These are phyloP conservation scores for Podilymbus podiceps DNA, from an alignment of 2,113 vertebrate species.

Conservation along the genomic window DNA sequence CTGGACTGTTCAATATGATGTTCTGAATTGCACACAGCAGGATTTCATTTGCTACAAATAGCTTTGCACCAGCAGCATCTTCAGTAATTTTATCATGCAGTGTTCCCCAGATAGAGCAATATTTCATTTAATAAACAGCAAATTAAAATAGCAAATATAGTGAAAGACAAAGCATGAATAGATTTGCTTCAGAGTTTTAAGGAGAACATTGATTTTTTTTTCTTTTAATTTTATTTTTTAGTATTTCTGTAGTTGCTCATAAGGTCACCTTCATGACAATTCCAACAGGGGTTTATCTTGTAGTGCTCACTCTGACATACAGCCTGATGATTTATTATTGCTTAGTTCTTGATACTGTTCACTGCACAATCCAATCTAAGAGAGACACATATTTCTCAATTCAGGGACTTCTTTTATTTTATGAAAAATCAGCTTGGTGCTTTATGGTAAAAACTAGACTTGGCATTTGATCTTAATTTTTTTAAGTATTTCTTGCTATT, in stretches of 20 bases:
- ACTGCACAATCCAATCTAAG: conserved; percentile 87
- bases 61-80: conserved; percentile 66
- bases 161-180: conserved; percentile 39
- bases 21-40: conserved; percentile 70
- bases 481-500: conserved; percentile 46
- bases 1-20: conserved; percentile 65
- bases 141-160: conserved; percentile 67
- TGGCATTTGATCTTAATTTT: conserved; percentile 68
- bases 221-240: conserved; percentile 36
- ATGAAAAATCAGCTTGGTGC: conserved; percentile 77
- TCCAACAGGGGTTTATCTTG: conserved; percentile 77
- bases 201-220: conserved; percentile 18
- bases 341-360: conserved; percentile 84
- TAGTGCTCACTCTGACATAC: conserved; percentile 74
- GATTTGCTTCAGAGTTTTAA: conserved; percentile 52
- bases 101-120: conserved; percentile 52
- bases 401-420: conserved; percentile 83
- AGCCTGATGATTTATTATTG: conserved; percentile 82
- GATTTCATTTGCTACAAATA: conserved; percentile 74
- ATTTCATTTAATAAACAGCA: conserved; percentile 72
- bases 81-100: conserved; percentile 69
- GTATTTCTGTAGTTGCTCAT: conserved; percentile 49
- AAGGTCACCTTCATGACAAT: conserved; percentile 83
- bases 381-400: conserved; percentile 87
- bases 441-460: conserved; percentile 67